Percentiles rank a stretch among this genome's conserved stretches.
Conservation (phyloP, 2,888 invertebrate genomes). For the Vandiemenella viatica region DNA sequence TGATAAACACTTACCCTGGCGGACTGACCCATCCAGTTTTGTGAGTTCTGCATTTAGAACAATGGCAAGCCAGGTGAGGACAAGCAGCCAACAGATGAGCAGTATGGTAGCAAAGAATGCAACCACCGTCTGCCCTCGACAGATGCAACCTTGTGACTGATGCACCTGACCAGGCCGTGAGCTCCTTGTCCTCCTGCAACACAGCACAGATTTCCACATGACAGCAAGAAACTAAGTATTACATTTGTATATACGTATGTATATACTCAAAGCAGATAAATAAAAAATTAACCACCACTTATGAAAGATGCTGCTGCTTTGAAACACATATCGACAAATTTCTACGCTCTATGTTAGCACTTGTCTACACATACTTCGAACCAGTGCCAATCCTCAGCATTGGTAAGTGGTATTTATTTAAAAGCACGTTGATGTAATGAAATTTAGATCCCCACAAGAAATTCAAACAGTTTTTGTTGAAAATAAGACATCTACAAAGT, state of each 20-base stretch:
- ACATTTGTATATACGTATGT: neutral
- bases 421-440: no score
- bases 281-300: no score
- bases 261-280: neutral
- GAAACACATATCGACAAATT: no score
- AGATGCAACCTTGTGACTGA: constrained; percentile 5
- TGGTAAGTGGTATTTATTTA: no score
- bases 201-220: neutral
- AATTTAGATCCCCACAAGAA: no score
- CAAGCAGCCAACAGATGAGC: constrained; percentile 27
- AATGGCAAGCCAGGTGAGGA: constrained; percentile 28
- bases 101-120: constrained; percentile 25
- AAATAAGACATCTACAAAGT: no score
- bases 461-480: no score
- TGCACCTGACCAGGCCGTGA: constrained; percentile 1
- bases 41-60: constrained; percentile 27
- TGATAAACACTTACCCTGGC: constrained; percentile 24
- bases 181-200: constrained; percentile 10
- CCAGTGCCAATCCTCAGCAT: no score
- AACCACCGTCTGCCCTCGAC: constrained; percentile 16
- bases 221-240: neutral
- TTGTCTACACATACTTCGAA: no score
- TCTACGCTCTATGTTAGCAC: no score
- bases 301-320: no score
- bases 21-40: constrained; percentile 27